phyloP scores from a whole-genome alignment of 2,797 vertebrate genomes.

The Gymnoscopelus braueri region DNA sequence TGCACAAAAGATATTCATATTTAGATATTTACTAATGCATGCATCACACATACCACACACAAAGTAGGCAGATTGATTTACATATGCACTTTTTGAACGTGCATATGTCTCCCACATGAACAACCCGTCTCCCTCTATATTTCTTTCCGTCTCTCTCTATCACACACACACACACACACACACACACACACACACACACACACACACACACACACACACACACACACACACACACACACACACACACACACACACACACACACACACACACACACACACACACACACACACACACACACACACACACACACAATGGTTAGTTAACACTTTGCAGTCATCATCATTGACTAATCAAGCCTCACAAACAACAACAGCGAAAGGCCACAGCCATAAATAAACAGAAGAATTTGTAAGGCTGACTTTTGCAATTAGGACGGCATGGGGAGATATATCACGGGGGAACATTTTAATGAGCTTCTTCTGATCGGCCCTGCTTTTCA shows the following conservation, averaged over 20 bases:
- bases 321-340: slow-evolving; percentile 11
- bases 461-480: slow-evolving; percentile 90
- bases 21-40: background rate
- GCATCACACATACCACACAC: too few species aligned
- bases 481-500: slow-evolving; percentile 87
- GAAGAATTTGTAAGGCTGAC: slow-evolving; percentile 80
- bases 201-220: background rate
- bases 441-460: slow-evolving; percentile 89
- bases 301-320: background rate
- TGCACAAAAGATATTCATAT: slow-evolving; percentile 12
- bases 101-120: background rate
- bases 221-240: slow-evolving; percentile 4
- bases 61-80: too few species aligned
- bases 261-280: background rate
- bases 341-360: slow-evolving; percentile 40
- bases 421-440: slow-evolving; percentile 84
- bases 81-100: too few species aligned
- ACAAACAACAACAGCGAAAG: slow-evolving; percentile 70
- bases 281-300: slow-evolving; percentile 9
- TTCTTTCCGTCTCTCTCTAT: background rate
- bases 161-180: slow-evolving; percentile 1
- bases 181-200: slow-evolving; percentile 1
- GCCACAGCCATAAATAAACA: slow-evolving; percentile 76
- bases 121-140: background rate
- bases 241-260: slow-evolving; percentile 22